phyloP scores from a whole-genome alignment of 35 echinoderm and acorn worm genomes.

The Hemicentrotus pulcherrimus region DNA sequence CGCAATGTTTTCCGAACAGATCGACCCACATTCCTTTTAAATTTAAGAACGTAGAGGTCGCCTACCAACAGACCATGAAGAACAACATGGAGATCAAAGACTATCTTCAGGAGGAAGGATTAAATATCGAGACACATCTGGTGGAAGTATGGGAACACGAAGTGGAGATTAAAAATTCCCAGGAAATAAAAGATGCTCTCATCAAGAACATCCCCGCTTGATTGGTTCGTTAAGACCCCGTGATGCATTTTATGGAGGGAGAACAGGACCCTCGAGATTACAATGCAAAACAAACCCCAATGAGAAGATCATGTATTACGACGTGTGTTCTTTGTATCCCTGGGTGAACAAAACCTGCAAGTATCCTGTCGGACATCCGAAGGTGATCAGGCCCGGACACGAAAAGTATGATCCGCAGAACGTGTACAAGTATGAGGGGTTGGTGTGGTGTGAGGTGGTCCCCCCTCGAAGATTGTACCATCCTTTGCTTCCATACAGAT shows the following conservation, averaged over 20 bases:
- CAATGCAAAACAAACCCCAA: slow-evolving; percentile 13
- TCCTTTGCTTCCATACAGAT: slow-evolving; percentile 41
- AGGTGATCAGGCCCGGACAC: neutral
- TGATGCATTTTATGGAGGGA: slow-evolving; percentile 58
- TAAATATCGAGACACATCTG: neutral
- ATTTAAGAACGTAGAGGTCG: too few relatives aligned
- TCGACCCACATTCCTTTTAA: too few relatives aligned
- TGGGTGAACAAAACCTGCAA: slow-evolving; percentile 57
- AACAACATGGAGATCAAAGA: too few relatives aligned
- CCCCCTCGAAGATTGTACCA: slow-evolving; percentile 62
- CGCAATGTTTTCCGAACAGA: too few relatives aligned
- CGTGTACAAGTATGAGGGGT: slow-evolving; percentile 48
- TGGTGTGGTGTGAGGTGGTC: slow-evolving; percentile 49
- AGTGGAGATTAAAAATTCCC: neutral
- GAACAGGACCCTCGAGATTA: slow-evolving; percentile 46
- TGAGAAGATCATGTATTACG: slow-evolving; percentile 59
- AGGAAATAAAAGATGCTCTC: neutral
- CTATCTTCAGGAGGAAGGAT: too few relatives aligned
- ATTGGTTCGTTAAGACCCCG: neutral
- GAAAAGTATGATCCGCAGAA: neutral
- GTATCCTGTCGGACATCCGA: slow-evolving; percentile 61
- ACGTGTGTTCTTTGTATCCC: slow-evolving; percentile 65
- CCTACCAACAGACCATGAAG: too few relatives aligned
- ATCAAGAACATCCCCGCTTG: neutral
- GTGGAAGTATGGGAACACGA: neutral